These are phyloP conservation scores for Calameuta filiformis DNA, from an alignment of 2,888 invertebrate species.

Conservation along the genomic window DNA sequence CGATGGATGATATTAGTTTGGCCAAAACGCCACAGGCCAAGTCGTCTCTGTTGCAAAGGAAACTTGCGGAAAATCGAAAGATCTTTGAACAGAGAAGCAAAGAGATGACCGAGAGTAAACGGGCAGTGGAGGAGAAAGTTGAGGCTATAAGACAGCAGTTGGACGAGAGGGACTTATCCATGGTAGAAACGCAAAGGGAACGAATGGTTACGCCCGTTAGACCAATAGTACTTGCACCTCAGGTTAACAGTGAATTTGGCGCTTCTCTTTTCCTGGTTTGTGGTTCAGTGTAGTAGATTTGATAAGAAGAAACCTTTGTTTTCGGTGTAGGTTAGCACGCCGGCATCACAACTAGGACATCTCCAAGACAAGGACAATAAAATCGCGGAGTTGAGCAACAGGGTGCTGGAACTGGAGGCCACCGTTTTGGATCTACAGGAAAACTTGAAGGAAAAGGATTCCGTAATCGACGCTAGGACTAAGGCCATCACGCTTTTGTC, in stretches of 20 bases:
- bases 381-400: slow-evolving; percentile 75
- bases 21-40: slow-evolving; percentile 61
- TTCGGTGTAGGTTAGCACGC: slow-evolving; percentile 36
- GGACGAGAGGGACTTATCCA: slow-evolving; percentile 61
- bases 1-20: slow-evolving; percentile 53
- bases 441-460: slow-evolving; percentile 83
- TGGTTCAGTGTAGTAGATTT: slow-evolving; percentile 2
- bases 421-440: slow-evolving; percentile 85
- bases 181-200: slow-evolving; percentile 48
- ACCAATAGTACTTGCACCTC: slow-evolving; percentile 48
- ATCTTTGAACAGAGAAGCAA: slow-evolving; percentile 63
- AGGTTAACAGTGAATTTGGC: slow-evolving; percentile 35
- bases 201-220: slow-evolving; percentile 40
- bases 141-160: slow-evolving; percentile 66
- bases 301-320: slow-evolving; percentile 10
- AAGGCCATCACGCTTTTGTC: slow-evolving; percentile 82
- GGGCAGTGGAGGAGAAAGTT: slow-evolving; percentile 64
- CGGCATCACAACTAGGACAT: slow-evolving; percentile 54
- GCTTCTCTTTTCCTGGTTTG: background rate
- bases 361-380: slow-evolving; percentile 73
- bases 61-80: slow-evolving; percentile 64
- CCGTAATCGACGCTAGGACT: slow-evolving; percentile 84
- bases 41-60: slow-evolving; percentile 58
- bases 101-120: slow-evolving; percentile 61
- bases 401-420: slow-evolving; percentile 80